These are phyloP conservation scores for Monodelphis domestica DNA, from an alignment of 2,797 vertebrate genomes.

Conservation along the genomic window DNA sequence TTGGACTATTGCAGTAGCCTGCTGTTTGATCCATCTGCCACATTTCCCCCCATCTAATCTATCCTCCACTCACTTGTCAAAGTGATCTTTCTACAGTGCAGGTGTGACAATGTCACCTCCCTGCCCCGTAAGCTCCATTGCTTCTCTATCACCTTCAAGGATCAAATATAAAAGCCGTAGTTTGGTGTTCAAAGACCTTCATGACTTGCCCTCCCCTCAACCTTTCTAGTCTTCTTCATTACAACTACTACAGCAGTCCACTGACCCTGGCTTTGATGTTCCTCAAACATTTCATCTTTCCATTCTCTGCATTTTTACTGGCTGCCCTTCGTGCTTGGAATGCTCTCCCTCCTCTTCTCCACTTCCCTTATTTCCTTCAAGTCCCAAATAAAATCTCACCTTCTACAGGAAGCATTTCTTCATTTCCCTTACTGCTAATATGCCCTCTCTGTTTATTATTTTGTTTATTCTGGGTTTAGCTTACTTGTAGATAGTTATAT, in stretches of 20 bases:
- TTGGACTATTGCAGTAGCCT: not conserved
- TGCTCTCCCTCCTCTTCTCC: not conserved
- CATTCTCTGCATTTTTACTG: not conserved
- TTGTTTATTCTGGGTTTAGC: not conserved
- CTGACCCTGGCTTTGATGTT: not conserved
- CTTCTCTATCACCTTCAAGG: not conserved
- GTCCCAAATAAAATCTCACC: not conserved
- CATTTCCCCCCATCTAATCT: not conserved
- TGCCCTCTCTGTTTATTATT: not conserved
- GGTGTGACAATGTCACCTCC: not conserved
- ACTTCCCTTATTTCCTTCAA: not conserved
- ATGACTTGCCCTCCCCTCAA: not conserved
- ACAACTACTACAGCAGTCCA: not conserved
- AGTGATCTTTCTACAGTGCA: not conserved
- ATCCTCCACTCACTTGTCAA: no score
- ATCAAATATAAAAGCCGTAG: not conserved
- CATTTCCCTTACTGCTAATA: not conserved
- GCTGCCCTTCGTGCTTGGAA: not conserved
- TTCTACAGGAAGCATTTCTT: not conserved
- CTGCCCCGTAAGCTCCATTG: not conserved
- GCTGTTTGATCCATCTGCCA: not conserved
- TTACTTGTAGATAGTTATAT: not conserved
- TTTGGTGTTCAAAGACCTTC: not conserved
- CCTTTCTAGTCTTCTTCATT: not conserved
- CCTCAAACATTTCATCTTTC: not conserved